Conservation (phyloP, 2,888 invertebrate genomes). For the Noctua fimbriata region DNA sequence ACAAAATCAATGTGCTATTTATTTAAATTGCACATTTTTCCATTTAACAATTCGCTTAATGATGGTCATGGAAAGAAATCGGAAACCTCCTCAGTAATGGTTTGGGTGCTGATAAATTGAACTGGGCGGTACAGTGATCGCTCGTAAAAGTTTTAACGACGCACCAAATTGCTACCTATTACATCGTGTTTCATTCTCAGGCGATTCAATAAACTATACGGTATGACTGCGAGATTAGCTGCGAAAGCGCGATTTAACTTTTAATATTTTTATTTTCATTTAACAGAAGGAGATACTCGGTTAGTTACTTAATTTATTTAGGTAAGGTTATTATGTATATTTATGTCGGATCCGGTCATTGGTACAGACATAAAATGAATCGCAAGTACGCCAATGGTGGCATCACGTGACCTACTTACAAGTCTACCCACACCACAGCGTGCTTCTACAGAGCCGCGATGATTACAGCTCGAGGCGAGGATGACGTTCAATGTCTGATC, state of each 20-base stretch:
- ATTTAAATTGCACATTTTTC: constrained; percentile 63
- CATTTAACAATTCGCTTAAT: constrained; percentile 62
- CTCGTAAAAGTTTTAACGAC: constrained; percentile 82
- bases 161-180: constrained; percentile 77
- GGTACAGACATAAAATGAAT: too few relatives aligned
- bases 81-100: constrained; percentile 75
- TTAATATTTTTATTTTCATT: neutral
- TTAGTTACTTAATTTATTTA: neutral
- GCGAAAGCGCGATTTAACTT: neutral
- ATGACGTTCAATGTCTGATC: too few relatives aligned
- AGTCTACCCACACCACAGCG: too few relatives aligned
- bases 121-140: constrained; percentile 72
- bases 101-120: constrained; percentile 75
- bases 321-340: too few relatives aligned
- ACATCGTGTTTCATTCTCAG: constrained; percentile 70
- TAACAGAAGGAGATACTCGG: neutral
- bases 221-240: constrained; percentile 45
- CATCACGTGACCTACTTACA: too few relatives aligned
- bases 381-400: too few relatives aligned
- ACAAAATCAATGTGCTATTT: constrained; percentile 61
- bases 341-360: too few relatives aligned
- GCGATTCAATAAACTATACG: constrained; percentile 48
- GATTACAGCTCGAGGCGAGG: too few relatives aligned
- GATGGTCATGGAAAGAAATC: constrained; percentile 68
- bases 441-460: too few relatives aligned